These are phyloP conservation scores for Melanotaenia pygmaea DNA, from an alignment of 2,797 vertebrate genomes.

Conservation along the genomic window DNA sequence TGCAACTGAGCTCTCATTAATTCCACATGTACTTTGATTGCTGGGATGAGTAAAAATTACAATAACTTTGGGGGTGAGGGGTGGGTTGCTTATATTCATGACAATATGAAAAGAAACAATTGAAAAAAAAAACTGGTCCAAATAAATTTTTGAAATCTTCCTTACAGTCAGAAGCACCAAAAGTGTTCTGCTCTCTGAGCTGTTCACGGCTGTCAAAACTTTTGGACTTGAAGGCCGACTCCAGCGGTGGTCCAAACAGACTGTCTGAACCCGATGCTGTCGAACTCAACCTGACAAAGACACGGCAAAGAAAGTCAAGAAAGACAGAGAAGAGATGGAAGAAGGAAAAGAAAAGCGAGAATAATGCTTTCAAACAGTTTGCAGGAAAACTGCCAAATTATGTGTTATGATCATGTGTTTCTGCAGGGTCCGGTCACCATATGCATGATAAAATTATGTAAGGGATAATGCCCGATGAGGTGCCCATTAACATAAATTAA, in stretches of 20 bases:
- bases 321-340: background rate
- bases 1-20: background rate
- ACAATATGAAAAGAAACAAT: background rate
- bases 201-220: conserved; percentile 84
- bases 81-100: background rate
- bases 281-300: conserved; percentile 71
- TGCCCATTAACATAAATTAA: too few species aligned
- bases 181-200: conserved; percentile 54
- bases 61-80: background rate
- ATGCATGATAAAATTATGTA: too few species aligned
- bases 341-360: background rate
- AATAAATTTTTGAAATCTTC: background rate
- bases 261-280: conserved; percentile 78
- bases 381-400: background rate
- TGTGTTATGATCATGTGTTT: background rate
- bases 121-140: background rate
- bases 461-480: too few species aligned
- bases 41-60: background rate
- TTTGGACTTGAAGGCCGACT: conserved; percentile 88
- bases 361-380: background rate
- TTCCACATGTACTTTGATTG: background rate
- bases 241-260: conserved; percentile 90
- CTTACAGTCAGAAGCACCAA: conserved; percentile 79
- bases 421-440: background rate
- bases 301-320: background rate